Conservation (phyloP, 2,113 vertebrate species). For the Corvus hawaiiensis region DNA sequence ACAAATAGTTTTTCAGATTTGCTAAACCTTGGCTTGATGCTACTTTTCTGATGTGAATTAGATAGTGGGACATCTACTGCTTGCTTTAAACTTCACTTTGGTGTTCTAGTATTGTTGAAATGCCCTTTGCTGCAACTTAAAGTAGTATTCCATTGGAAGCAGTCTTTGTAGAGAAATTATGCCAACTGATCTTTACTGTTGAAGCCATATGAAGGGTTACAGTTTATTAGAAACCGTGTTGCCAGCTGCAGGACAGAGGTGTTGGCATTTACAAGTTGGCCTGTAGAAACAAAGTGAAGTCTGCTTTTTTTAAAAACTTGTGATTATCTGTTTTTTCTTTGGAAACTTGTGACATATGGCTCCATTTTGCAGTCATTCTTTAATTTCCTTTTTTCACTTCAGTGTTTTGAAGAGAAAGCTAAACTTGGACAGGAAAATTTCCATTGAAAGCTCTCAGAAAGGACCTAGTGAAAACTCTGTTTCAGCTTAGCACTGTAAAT, state of each 20-base stretch:
- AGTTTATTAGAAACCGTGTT: background rate
- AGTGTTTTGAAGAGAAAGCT: background rate
- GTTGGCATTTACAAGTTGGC: background rate
- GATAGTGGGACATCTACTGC: background rate
- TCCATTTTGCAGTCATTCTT: background rate
- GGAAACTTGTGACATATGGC: background rate
- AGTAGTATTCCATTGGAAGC: background rate
- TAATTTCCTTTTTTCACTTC: background rate
- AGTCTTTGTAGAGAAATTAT: background rate
- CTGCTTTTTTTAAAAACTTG: background rate
- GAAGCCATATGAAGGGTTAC: background rate
- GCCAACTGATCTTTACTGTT: background rate
- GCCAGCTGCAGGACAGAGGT: background rate
- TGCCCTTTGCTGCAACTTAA: background rate
- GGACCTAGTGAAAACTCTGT: background rate
- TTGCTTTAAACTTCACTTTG: background rate
- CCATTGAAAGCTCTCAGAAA: background rate
- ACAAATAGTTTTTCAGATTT: background rate
- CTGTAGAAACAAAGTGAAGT: background rate
- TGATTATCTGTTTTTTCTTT: background rate
- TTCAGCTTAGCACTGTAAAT: background rate
- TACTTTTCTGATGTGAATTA: background rate
- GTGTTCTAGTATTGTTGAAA: background rate
- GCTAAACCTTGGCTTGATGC: background rate
- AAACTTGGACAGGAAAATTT: background rate